Evolutionary conservation across 2,113 vertebrate species (phyloP), one percentile per base, ranked within the genome.

Genomic region (Oriolus oriolus): DNA sequence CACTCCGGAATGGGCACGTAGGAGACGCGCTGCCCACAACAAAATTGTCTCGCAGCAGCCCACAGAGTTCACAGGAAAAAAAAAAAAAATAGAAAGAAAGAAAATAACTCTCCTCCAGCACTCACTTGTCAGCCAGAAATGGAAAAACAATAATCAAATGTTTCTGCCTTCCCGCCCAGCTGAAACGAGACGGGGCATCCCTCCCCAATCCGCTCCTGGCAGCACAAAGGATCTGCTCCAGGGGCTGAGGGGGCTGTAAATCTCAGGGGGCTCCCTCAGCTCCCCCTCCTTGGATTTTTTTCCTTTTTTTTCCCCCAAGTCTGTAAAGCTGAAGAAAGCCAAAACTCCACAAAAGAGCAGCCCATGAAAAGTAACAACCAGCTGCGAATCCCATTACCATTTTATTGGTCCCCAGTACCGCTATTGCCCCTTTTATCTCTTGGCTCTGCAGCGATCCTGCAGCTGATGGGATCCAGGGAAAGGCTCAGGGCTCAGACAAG

Each of bases 241-340:
- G 3, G 28, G 66, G 77, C 60, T 10, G 9, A 75, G 52, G 42
- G 87, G 57, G 89, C 49, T 76, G 69, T 81, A 95, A 91, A 95
- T 66, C 78, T 50, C 7, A 2, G 47, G 78, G 84, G 49, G 57
- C 24, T 78, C 59, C 70, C 54, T 28, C 66, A 47, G 47, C 53
- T 50, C 35, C 70, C 54, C 31, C 18, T 28, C 31, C 21, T 41
- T 35, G 33, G 3, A 45, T 19, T 60, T 63, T 5, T 26, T 44
- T 0, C 3, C 7, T 1, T 20, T 49, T 27, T 15, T 21, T 9
- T 41, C 41, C 5, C 7, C 31, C 54, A 71, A 81, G 86, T 50
- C 86, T 73, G 66, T 85, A 95, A 88, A 87, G 65, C 82, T 26
- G n/a, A 85, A 86, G 75, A 84, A 92, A 95, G 77, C 65, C 74